Evolutionary conservation across 2,113 vertebrate species (phyloP).

Genomic region (Rattus rattus): DNA sequence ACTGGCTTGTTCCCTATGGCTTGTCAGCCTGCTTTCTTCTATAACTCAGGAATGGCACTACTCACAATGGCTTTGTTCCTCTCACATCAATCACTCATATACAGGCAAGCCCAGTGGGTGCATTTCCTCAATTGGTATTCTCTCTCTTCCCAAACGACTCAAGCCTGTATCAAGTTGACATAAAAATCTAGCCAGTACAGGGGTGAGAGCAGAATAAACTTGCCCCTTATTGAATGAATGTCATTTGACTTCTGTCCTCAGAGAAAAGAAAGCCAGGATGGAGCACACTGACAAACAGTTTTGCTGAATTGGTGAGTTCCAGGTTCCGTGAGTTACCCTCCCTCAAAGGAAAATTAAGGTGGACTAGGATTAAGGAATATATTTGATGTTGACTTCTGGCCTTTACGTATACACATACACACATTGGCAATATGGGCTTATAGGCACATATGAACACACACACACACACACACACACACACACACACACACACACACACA

Average conservation of each 20-base stretch:
- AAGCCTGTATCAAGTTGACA: neutral
- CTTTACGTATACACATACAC: neutral
- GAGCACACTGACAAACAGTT: neutral
- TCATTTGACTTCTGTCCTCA: neutral
- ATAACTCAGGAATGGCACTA: neutral
- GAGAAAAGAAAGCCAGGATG: neutral
- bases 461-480: neutral
- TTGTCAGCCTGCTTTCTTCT: neutral
- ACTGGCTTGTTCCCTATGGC: neutral
- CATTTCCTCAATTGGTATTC: neutral
- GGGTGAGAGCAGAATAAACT: neutral
- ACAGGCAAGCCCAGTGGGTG: neutral
- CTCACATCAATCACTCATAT: neutral
- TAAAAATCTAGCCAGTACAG: neutral
- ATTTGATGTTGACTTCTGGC: neutral
- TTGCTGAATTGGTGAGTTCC: neutral
- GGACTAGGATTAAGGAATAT: neutral
- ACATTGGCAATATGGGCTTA: neutral
- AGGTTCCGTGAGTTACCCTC: neutral
- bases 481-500: too few species aligned
- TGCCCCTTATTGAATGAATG: neutral
- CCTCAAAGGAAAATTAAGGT: neutral
- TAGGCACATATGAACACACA: neutral
- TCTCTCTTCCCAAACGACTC: neutral
- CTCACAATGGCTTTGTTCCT: neutral